phyloP scores from a whole-genome alignment of 2,797 vertebrate genomes.

The Artibeus jamaicensis region DNA sequence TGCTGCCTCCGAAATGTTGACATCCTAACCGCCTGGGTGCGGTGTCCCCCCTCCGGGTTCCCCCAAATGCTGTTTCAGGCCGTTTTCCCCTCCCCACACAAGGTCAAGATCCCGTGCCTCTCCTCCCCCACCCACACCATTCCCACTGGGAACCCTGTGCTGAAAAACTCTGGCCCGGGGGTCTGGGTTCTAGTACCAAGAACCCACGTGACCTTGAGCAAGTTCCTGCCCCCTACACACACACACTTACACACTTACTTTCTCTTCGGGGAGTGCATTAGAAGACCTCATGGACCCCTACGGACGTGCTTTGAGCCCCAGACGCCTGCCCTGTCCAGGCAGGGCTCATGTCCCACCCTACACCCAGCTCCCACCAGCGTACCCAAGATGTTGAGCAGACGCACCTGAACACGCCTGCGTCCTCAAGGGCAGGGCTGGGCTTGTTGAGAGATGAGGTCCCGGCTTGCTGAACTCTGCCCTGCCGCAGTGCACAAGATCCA shows the following conservation, averaged over 20 bases:
- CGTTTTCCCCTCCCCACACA: too few relatives aligned
- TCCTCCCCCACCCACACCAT: background rate
- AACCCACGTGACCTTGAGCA: background rate
- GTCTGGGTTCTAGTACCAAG: background rate
- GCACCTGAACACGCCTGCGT: rapidly evolving
- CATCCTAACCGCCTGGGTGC: background rate
- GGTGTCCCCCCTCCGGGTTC: too few relatives aligned
- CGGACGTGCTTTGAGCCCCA: background rate
- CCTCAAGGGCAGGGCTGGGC: rapidly evolving
- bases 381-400: rapidly evolving
- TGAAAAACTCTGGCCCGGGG: background rate
- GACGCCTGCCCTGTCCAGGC: background rate
- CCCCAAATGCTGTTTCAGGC: background rate
- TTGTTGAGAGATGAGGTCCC: background rate
- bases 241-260: background rate
- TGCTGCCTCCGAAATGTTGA: background rate
- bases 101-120: too few relatives aligned
- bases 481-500: background rate
- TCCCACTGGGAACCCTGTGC: background rate
- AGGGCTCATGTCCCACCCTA: background rate
- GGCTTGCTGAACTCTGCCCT: background rate
- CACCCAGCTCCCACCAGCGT: background rate
- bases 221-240: background rate
- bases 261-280: background rate
- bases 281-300: background rate